phyloP scores from a whole-genome alignment of 2,888 invertebrate genomes.

The Pandemis heparana region DNA sequence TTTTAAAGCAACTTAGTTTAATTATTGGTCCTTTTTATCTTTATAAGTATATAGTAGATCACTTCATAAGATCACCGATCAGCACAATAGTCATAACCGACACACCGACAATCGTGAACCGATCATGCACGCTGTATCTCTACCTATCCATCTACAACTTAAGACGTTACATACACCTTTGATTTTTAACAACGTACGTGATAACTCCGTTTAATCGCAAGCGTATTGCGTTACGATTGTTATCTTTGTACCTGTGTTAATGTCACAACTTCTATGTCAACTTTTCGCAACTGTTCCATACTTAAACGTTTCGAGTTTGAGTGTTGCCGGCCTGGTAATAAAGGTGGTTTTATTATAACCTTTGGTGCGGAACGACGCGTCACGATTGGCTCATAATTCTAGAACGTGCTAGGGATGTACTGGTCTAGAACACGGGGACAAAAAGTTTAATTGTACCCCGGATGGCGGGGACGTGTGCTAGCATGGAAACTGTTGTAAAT shows the following conservation, averaged over 20 bases:
- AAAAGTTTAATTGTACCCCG: constrained; percentile 74
- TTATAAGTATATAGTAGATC: too few species aligned
- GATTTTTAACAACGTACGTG: constrained; percentile 22
- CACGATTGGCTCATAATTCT: constrained; percentile 76
- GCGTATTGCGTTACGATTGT: constrained; percentile 37
- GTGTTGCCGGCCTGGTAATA: constrained; percentile 40
- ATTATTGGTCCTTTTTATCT: too few species aligned
- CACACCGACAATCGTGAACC: background rate
- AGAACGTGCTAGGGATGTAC: constrained; percentile 67
- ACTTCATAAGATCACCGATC: too few species aligned
- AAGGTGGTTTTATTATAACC: constrained; percentile 37
- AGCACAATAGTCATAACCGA: too few species aligned
- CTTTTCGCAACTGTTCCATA: constrained; percentile 9
- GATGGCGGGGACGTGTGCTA: constrained; percentile 54
- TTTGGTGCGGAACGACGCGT: constrained; percentile 53
- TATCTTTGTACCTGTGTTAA: constrained; percentile 33
- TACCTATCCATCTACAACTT: background rate
- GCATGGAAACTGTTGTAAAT: constrained; percentile 52
- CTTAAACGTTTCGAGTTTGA: background rate
- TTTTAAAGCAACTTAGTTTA: too few species aligned
- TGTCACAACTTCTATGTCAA: constrained; percentile 26
- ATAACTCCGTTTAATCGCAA: constrained; percentile 19
- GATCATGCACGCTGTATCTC: background rate
- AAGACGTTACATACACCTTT: constrained; percentile 1
- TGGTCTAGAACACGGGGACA: constrained; percentile 52